Evolutionary conservation across 2,113 vertebrate species (phyloP).

Genomic region (Thinocorus orbignyianus): DNA sequence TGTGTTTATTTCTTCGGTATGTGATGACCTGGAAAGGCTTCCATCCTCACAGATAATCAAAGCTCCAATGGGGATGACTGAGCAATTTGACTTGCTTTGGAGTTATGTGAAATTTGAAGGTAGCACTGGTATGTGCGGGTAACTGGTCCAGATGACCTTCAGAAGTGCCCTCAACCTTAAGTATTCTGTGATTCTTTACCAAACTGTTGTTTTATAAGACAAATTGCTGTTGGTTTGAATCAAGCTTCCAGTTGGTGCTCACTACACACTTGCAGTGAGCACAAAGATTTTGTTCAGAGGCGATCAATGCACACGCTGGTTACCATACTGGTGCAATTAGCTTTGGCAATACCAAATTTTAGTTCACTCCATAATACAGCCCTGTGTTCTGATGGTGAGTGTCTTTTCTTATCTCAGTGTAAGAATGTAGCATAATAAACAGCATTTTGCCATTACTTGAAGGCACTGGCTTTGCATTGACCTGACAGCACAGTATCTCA

Average conservation of each 20-base stretch:
- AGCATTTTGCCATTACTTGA: not conserved
- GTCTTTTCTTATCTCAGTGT: not conserved
- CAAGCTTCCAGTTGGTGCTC: not conserved
- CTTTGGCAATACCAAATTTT: not conserved
- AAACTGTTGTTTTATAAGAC: not conserved
- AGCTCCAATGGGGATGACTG: not conserved
- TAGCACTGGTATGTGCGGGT: not conserved
- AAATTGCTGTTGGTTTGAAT: not conserved
- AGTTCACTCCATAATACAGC: not conserved
- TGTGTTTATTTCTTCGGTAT: not conserved
- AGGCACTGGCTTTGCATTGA: not conserved
- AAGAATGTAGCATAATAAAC: not conserved
- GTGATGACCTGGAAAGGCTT: not conserved
- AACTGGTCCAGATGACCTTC: not conserved
- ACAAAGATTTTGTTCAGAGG: not conserved
- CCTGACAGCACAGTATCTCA: accelerated
- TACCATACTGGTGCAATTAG: not conserved
- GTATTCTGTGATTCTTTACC: not conserved
- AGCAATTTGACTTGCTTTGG: not conserved
- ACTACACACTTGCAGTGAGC: not conserved
- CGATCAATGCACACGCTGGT: accelerated
- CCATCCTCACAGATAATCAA: not conserved
- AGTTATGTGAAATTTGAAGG: not conserved
- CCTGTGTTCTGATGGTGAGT: not conserved
- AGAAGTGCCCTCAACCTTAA: not conserved